Evolutionary conservation across 1,140 invertebrate species (phyloP).

Genomic region (Vanessa atalanta): DNA sequence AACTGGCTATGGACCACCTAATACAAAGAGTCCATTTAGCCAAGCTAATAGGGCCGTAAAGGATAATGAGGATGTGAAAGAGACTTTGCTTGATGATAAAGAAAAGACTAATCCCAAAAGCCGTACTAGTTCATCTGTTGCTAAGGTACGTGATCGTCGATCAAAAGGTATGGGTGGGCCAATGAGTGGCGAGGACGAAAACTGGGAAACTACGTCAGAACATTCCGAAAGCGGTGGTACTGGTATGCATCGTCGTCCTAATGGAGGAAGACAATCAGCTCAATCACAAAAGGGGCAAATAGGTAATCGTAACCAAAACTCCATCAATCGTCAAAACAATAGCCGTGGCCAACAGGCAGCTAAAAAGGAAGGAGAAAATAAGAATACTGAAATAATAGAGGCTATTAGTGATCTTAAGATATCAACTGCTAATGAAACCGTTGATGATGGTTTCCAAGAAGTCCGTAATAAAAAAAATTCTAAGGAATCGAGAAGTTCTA

Average conservation of each 20-base stretch:
- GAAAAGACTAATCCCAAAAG: constrained; percentile 83
- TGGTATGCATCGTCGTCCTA: constrained; percentile 58
- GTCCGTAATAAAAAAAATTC: constrained; percentile 90
- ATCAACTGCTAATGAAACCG: constrained; percentile 55
- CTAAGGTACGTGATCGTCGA: constrained; percentile 82
- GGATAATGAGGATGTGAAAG: constrained; percentile 71
- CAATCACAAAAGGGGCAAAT: constrained; percentile 57
- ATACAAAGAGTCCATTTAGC: constrained; percentile 88
- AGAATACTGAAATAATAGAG: constrained; percentile 65
- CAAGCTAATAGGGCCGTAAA: constrained; percentile 81
- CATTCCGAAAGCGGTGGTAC: constrained; percentile 83
- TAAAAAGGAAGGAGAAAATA: constrained; percentile 69
- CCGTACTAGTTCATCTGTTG: constrained; percentile 85
- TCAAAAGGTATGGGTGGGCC: constrained; percentile 83
- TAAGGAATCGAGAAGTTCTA: constrained; percentile 81
- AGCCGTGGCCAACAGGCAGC: constrained; percentile 49
- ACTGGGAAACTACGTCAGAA: constrained; percentile 86
- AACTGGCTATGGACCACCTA: constrained; percentile 87
- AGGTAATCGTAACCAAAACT: constrained; percentile 56
- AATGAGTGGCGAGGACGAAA: constrained; percentile 82
- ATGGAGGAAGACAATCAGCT: constrained; percentile 78
- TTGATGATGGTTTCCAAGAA: constrained; percentile 92
- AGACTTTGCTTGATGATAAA: constrained; percentile 71
- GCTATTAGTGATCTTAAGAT: constrained; percentile 75
- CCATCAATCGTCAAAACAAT: constrained; percentile 61